Evolutionary conservation across 1,140 invertebrate genomes (phyloP), one percentile per base, ranked within the genome.

Genomic region (Polypedilum pembai): DNA sequence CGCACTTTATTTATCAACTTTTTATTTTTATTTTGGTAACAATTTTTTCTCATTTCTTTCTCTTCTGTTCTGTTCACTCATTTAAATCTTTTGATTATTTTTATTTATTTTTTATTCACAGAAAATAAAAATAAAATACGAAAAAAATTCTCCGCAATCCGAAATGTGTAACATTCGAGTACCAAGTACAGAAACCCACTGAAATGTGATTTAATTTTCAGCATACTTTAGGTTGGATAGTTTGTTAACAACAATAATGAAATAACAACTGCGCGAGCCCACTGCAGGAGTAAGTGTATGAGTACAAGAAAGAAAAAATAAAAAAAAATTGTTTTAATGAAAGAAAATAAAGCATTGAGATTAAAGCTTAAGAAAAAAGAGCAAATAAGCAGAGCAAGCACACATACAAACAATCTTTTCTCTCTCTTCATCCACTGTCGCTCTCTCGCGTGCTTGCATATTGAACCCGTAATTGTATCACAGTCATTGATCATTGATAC

Each of bases 121-220:
- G 3, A n/a, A 1, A 56, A 56, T 4, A 45, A 45, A 56, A 56
- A 15, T 56, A 15, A 18, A n/a, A n/a, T n/a, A 18, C n/a, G 15
- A 20, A 69, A 21, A 21, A 69, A 69, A 69, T 69, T 69, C 65
- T 69, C 65, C 65, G 17, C 65, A 20, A 69, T 69, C 65, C 65
- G 45, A 69, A 69, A 69, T 74, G 41, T 74, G 73, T 40, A 41
- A 74, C 73, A 41, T 33, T 74, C 73, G 41, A 74, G 73, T 74
- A 74, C 73, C 41, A 41, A 74, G 73, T 74, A 74, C 73, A 41
- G 73, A 74, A 74, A 74, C 18, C 73, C 73, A 74, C 73, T 74
- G 73, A 74, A 74, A 40, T 74, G 73, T 74, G 41, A 69, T 69
- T 74, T 74, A 74, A 74, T 21, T 56, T 74, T 41, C 41, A 74